Evolutionary conservation across 2,113 vertebrate species (phyloP), one percentile per base, ranked within the genome.

Genomic region (Oncorhynchus mykiss): DNA sequence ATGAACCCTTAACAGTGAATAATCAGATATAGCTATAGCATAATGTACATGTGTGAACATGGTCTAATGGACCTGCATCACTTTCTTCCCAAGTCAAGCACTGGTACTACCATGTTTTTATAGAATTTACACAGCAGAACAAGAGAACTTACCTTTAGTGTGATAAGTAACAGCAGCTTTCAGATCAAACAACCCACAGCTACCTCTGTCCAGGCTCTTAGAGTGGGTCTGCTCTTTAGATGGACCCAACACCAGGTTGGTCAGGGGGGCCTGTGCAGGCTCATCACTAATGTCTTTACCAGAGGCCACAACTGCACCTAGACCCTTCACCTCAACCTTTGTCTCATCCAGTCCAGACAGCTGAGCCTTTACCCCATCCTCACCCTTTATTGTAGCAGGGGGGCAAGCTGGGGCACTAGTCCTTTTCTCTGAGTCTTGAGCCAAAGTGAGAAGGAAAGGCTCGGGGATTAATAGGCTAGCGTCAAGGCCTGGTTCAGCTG

Each of bases 151-250:
- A 98, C 97, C 96, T 98, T 97, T 97, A 96, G 95, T 96, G 95
- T 97, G 97, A 96, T 97, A 98, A 90, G 95, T 90, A 95, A 98
- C 95, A 95, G 97, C 97, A 95, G 96, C 96, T 95, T 94, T 96
- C 90, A 96, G 85, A 88, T 97, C 95, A 91, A 97, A 97, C 90
- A 94, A 93, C 81, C 95, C 95, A 95, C 92, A 96, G 94, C 94
- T 96, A 92, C 94, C 94, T 83, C 94, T 93, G 94, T 95, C 93
- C 94, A 94, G 93, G 94, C 94, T 94, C 94, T 95, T 95, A 90
- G 95, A 92, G 91, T 92, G 93, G 92, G 91, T 91, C 90, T 93
- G 94, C 89, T 95, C 95, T 95, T 96, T 96, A 91, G 95, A 89
- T 67, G 93, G 93, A 87, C 92, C 94, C 93, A 90, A 90, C 93